Evolutionary conservation across 2,113 vertebrate genomes (phyloP), one percentile per base, ranked within the genome.

Genomic region (Pogonocichla stellata): DNA sequence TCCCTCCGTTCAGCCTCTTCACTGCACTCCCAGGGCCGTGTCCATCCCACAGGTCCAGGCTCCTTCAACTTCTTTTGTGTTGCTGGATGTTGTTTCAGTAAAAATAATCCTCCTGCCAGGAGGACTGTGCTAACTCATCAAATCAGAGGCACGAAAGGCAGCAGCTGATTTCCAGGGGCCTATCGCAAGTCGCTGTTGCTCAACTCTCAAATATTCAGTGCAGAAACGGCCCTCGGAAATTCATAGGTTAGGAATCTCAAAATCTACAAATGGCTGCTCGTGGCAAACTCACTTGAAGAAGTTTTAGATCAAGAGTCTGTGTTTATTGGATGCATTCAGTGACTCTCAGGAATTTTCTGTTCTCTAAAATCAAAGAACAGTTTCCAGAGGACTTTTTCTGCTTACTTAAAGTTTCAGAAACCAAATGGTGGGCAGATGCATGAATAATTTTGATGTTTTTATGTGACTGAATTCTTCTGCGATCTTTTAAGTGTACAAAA

Each of bases 151-250:
- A 72, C 9, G 66, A 43, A 93, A 89, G 51, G 92, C 80, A 88
- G 67, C 96, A 93, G 80, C 92, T 96, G 96, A 94, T 82, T 86
- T 65, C 45, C 82, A 7, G 29, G 58, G 92, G 72, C 95, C 96
- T 96, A 86, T 96, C 22, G 48, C 77, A 31, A 57, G 77, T 54
- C 2, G 3, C 65, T 75, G 62, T 95, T 95, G 92, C 92, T 94
- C 89, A 91, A 64, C 82, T 85, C 89, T 50, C 19, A 73, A 91
- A 47, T 82, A 81, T 80, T 89, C 85, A 45, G 80, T 53, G 84
- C 78, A 81, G 93, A 93, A 90, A 86, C 10, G 57, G 47, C 88
- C 82, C 83, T 80, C 0, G 12, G 79, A 90, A 93, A 84, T 95
- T 95, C 91, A 83, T 71, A 14, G 77, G 62, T 95, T 78, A 77